Evolutionary conservation across 1,140 invertebrate species (phyloP).

Genomic region (Drosophila lini): DNA sequence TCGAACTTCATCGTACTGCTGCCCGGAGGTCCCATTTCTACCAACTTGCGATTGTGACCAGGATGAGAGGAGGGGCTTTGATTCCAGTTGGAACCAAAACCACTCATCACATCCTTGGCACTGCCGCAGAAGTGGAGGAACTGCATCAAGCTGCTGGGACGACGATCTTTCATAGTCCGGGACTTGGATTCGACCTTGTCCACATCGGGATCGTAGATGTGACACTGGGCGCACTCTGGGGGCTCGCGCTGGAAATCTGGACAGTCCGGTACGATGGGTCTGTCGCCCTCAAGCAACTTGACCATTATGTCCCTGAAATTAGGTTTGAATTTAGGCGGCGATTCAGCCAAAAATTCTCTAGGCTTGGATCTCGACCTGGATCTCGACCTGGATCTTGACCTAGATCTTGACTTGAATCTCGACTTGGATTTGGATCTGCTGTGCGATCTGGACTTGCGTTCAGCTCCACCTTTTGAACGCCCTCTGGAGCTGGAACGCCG

Average conservation of each 20-base stretch:
- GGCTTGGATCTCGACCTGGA: not conserved
- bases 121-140: slow-evolving; percentile 20
- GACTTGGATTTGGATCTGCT: not conserved
- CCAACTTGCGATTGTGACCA: slow-evolving; percentile 8
- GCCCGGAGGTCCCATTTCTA: slow-evolving; percentile 8
- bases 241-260: slow-evolving; percentile 17
- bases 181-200: not conserved
- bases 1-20: slow-evolving; percentile 35
- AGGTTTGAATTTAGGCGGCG: not conserved
- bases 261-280: slow-evolving; percentile 14
- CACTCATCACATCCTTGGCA: slow-evolving; percentile 1
- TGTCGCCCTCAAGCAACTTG: slow-evolving; percentile 16
- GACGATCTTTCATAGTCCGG: not conserved
- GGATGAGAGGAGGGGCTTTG: not conserved
- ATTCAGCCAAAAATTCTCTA: not conserved
- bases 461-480: slow-evolving; percentile 6
- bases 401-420: not conserved
- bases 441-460: not conserved
- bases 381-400: not conserved
- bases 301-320: slow-evolving; percentile 13
- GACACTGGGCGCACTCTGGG: slow-evolving; percentile 7
- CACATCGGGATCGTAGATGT: slow-evolving; percentile 14
- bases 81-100: not conserved
- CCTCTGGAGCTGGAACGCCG: not conserved
- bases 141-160: slow-evolving; percentile 45